A percentile compares a stretch with the other conserved stretches of the same genome.
Evolutionary conservation across 2,113 vertebrate species (phyloP).

Genomic region (Eretmodus cyanostictus): DNA sequence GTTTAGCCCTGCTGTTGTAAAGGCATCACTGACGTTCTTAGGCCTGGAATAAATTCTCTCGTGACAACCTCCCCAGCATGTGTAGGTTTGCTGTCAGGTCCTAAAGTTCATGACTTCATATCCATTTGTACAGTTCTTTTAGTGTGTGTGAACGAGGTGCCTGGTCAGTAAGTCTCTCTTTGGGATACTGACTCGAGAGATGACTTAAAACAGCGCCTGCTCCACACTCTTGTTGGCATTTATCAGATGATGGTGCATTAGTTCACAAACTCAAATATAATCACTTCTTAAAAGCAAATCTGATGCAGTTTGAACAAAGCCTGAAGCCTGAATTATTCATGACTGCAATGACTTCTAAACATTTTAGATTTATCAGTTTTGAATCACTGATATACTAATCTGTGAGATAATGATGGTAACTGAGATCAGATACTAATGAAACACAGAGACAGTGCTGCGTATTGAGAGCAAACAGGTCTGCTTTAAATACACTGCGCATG

Average conservation of each 20-base stretch:
- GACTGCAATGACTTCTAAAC: neutral
- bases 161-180: neutral
- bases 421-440: neutral
- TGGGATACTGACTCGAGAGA: neutral
- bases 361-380: neutral
- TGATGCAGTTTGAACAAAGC: neutral
- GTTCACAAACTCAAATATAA: neutral
- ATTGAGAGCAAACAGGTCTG: neutral
- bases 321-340: neutral
- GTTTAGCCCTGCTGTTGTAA: neutral
- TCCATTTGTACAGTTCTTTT: neutral
- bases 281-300: neutral
- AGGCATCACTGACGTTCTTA: fast-evolving
- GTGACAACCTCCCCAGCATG: neutral
- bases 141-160: neutral
- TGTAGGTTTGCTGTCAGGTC: neutral
- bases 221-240: neutral
- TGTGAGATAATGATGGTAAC: neutral
- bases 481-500: neutral
- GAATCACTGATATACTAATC: neutral
- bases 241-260: neutral
- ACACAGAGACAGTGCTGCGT: neutral
- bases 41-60: neutral
- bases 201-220: neutral
- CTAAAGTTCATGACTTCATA: neutral